phyloP scores from a whole-genome alignment of 2,797 vertebrate species.

The Bradypus variegatus region DNA sequence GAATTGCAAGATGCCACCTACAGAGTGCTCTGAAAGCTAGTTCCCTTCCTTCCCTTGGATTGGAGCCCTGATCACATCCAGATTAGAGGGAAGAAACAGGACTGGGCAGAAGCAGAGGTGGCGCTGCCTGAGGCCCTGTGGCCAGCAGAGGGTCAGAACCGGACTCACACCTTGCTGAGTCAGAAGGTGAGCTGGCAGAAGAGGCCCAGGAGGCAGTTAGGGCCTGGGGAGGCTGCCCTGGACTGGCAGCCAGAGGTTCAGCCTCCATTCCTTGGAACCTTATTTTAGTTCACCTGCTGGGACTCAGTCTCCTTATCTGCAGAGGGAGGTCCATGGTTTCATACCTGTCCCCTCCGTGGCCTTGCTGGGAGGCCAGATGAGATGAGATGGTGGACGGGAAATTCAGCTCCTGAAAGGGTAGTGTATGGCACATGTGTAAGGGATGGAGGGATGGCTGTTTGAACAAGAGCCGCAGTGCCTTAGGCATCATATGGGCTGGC shows the following conservation, averaged over 20 bases:
- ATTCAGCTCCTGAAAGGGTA: not conserved
- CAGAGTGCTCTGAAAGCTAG: not conserved
- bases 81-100: not conserved
- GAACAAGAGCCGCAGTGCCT: not conserved
- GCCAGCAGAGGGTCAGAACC: not conserved
- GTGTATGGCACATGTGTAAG: not conserved
- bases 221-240: not conserved
- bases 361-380: not conserved
- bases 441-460: not conserved
- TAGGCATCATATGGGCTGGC: fast-evolving
- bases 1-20: not conserved
- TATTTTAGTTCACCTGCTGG: not conserved
- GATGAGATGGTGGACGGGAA: not conserved
- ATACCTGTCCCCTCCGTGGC: not conserved
- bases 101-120: not conserved
- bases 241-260: not conserved
- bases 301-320: not conserved
- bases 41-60: not conserved
- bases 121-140: not conserved
- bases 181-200: not conserved
- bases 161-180: not conserved
- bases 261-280: not conserved
- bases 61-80: not conserved
- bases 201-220: not conserved
- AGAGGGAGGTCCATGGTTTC: not conserved